Percentiles rank a stretch among this genome's conserved stretches.
Conservation (phyloP, 2,888 invertebrate species). For the Diaprepes abbreviatus region DNA sequence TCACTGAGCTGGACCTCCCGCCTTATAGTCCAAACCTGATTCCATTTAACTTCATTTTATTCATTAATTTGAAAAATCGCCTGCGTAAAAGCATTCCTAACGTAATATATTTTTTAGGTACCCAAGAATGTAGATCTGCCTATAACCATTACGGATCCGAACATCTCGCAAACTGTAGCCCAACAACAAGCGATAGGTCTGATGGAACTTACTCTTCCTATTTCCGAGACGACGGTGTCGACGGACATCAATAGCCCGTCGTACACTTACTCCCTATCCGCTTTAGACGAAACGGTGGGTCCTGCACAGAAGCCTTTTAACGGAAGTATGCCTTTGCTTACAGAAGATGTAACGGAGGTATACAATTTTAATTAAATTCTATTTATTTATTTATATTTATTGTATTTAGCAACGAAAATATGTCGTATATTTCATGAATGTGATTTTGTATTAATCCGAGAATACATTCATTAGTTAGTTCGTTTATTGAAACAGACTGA, state of each 20-base stretch:
- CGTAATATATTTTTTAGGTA: constrained; percentile 57
- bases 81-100: too few species aligned
- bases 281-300: constrained; percentile 65
- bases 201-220: constrained; percentile 79
- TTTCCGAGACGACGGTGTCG: constrained; percentile 73
- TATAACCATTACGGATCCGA: constrained; percentile 83
- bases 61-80: too few species aligned
- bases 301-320: constrained; percentile 62
- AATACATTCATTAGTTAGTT: too few species aligned
- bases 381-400: too few species aligned
- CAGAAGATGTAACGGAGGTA: constrained; percentile 68
- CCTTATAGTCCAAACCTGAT: too few species aligned
- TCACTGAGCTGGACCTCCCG: too few species aligned
- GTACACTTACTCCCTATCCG: constrained; percentile 63
- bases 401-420: too few species aligned
- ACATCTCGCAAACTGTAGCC: constrained; percentile 73
- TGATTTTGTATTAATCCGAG: too few species aligned
- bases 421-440: too few species aligned
- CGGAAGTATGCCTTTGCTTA: constrained; percentile 73
- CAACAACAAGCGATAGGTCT: constrained; percentile 57
- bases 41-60: too few species aligned
- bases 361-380: too few species aligned
- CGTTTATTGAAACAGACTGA: too few species aligned
- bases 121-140: constrained; percentile 82
- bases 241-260: constrained; percentile 61